Evolutionary conservation across 2,113 vertebrate species (phyloP), one percentile per base, ranked within the genome.

Genomic region (Sapajus apella): DNA sequence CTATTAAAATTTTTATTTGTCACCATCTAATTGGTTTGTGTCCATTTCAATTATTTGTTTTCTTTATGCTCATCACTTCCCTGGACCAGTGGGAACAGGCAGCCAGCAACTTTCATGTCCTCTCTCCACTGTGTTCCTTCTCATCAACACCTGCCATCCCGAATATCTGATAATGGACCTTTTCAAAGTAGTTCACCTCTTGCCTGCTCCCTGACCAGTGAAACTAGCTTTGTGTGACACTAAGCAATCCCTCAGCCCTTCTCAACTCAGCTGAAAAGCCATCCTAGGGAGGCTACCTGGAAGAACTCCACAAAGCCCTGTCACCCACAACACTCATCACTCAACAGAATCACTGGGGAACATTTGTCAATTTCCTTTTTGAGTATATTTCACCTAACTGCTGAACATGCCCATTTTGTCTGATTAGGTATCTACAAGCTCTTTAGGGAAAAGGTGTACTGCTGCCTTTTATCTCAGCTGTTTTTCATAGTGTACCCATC

Each of bases 11-110:
- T 83, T 95, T 79, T 96, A 86, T 95, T 94, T 94, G 86, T 96
- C 93, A 70, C 66, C 91, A 85, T 96, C 88, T 97, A 95, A 93
- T 96, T 97, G 97, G 96, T 96, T 89, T 89, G 95, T 91, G 93
- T 93, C 82, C 47, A 11, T 96, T 95, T 95, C 84, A 68, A 90
- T 97, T 76, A 94, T 85, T 86, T 73, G 64, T 92, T 95, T 97
- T 35, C 45, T 94, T 68, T 47, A 21, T 43, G 45, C 87, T 55
- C 8, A 0, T 89, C n/a, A 11, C 79, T 77, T 85, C 66, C 64
- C 50, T 27, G 64, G 84, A 45, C 82, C 14, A 0, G 66, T 30
- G 56, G 76, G 85, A 75, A 55, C 56, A 72, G 58, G 64, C 5
- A 11, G 18, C 50, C n/a, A 13, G 7, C 16, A 47, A 23, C 40